Conservation (phyloP, 1,140 invertebrate genomes). For the Eufriesea mexicana region DNA sequence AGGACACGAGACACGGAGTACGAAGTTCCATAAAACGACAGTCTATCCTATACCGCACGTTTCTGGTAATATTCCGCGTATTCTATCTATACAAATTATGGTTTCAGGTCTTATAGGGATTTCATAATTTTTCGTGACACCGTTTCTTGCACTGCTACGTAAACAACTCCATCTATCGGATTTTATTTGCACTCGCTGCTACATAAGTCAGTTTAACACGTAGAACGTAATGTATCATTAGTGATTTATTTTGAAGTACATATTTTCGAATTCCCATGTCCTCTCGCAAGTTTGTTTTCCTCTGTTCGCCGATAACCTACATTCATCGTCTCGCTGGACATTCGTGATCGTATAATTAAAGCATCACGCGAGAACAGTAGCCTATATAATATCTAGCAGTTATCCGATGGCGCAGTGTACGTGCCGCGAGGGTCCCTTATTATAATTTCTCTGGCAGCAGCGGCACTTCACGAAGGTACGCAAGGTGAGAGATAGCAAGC, state of each 20-base stretch:
- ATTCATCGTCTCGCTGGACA: background rate
- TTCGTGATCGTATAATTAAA: background rate
- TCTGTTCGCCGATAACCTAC: background rate
- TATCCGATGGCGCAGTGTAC: background rate
- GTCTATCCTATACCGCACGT: too few species aligned
- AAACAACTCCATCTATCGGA: slow-evolving; percentile 5
- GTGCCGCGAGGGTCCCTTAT: background rate
- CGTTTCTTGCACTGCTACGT: slow-evolving; percentile 1
- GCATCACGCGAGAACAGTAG: background rate
- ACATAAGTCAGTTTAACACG: background rate
- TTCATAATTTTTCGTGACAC: background rate
- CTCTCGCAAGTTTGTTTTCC: background rate
- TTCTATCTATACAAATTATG: background rate
- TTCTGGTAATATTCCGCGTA: too few species aligned
- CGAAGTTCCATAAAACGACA: too few species aligned
- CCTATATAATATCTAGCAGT: background rate
- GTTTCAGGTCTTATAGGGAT: background rate
- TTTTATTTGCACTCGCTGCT: background rate
- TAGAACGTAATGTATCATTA: background rate
- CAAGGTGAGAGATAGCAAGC: slow-evolving; percentile 50
- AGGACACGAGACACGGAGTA: too few species aligned
- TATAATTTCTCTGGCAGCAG: slow-evolving; percentile 32
- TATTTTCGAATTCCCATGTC: background rate
- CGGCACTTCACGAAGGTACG: slow-evolving; percentile 1
- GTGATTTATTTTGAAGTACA: background rate